These are phyloP conservation scores for Venturia canescens DNA, from an alignment of 1,140 invertebrate species.

Conservation along the genomic window DNA sequence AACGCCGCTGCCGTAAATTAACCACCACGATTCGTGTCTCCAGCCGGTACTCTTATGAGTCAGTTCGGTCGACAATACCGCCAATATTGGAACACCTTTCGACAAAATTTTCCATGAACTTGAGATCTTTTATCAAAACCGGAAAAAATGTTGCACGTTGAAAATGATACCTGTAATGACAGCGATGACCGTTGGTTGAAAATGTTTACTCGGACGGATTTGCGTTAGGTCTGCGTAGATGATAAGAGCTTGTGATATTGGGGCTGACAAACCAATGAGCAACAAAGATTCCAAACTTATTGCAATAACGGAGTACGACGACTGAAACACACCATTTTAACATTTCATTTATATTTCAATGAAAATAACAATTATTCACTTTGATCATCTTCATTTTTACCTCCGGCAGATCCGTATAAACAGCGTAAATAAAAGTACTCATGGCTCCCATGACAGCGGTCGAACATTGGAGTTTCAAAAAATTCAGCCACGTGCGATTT, in stretches of 20 bases:
- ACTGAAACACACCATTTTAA: conserved; percentile 65
- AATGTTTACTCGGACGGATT: conserved; percentile 74
- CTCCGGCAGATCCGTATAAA: conserved; percentile 77
- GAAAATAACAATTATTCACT: conserved; percentile 34
- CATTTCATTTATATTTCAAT: not conserved
- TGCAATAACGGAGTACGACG: conserved; percentile 71
- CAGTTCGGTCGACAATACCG: conserved; percentile 78
- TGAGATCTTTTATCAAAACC: no score
- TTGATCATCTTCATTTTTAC: conserved; percentile 66
- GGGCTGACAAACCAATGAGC: conserved; percentile 78
- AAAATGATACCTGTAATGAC: conserved; percentile 79
- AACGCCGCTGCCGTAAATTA: conserved; percentile 76
- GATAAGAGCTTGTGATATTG: conserved; percentile 79
- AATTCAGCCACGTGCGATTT: conserved; percentile 80
- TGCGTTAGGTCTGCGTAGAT: conserved; percentile 79
- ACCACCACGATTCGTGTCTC: conserved; percentile 79
- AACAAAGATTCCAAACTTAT: conserved; percentile 77
- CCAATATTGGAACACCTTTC: conserved; percentile 78
- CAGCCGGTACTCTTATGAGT: conserved; percentile 77
- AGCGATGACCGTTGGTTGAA: conserved; percentile 79
- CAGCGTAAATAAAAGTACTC: conserved; percentile 80
- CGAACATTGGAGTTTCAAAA: conserved; percentile 83
- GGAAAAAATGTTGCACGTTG: conserved; percentile 27
- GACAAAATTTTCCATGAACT: no score
- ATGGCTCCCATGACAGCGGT: conserved; percentile 79